Percentiles rank a stretch among this genome's conserved stretches.
These are phyloP conservation scores for Hypsibius dujardini DNA, from an alignment of 1,140 invertebrate genomes.

Conservation along the genomic window DNA sequence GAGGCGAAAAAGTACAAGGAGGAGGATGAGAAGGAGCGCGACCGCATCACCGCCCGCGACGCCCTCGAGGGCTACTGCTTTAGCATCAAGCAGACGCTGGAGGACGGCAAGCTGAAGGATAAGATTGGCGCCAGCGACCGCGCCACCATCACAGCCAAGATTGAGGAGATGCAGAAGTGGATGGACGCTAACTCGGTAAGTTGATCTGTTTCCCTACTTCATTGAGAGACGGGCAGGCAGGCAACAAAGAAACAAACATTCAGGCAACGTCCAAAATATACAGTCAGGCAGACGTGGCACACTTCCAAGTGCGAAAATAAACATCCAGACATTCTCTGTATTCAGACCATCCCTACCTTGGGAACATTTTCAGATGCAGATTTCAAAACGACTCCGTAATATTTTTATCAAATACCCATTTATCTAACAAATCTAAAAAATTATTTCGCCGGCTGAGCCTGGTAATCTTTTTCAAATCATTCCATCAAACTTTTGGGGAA, in stretches of 20 bases:
- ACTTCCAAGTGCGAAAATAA: too few species aligned
- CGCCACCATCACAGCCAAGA: slow-evolving; percentile 67
- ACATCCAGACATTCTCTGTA: too few species aligned
- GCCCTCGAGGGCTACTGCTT: slow-evolving; percentile 83
- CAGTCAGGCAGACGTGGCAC: slow-evolving; percentile 1
- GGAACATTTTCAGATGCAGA: too few species aligned
- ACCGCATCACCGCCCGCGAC: slow-evolving; percentile 64
- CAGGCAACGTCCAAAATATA: not conserved
- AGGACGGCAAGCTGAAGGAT: slow-evolving; percentile 45
- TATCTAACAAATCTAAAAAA: slow-evolving; percentile 39
- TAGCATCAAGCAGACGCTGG: slow-evolving; percentile 71
- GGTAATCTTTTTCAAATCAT: slow-evolving; percentile 64
- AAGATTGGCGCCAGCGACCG: slow-evolving; percentile 63
- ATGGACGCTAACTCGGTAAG: slow-evolving; percentile 76
- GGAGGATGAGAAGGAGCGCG: slow-evolving; percentile 77
- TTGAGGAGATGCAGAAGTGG: slow-evolving; percentile 82
- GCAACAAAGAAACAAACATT: not conserved
- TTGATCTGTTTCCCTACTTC: not conserved
- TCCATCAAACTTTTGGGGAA: too few species aligned
- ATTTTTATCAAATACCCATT: slow-evolving; percentile 26
- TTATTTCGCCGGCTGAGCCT: slow-evolving; percentile 48
- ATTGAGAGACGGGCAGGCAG: too few species aligned
- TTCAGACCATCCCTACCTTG: too few species aligned
- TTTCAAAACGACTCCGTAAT: too few species aligned
- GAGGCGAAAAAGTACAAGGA: slow-evolving; percentile 83